These are phyloP conservation scores for Noctua comes DNA, from an alignment of 2,888 invertebrate species.

Conservation along the genomic window DNA sequence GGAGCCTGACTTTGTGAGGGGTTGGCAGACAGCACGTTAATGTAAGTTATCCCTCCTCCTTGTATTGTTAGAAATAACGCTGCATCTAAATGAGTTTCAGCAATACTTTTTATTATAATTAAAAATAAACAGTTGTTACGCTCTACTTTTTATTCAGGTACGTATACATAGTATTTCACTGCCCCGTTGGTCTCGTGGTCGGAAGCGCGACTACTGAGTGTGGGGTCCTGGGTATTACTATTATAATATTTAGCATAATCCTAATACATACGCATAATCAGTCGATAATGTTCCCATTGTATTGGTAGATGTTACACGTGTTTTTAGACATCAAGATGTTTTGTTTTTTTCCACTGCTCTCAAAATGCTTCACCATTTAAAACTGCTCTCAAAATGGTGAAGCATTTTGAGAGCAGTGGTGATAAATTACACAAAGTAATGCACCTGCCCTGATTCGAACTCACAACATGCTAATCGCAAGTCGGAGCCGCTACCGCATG, in stretches of 20 bases:
- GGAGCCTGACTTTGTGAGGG: no score
- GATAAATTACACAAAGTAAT: neutral
- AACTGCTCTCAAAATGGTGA: no score
- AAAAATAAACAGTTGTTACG: neutral
- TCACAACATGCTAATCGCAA: neutral
- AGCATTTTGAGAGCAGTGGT: neutral
- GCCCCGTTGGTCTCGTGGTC: neutral
- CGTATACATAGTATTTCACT: neutral
- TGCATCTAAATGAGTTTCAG: neutral
- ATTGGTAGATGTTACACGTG: no score
- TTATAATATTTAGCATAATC: no score
- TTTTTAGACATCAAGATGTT: no score
- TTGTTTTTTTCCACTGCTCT: no score
- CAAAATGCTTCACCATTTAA: no score
- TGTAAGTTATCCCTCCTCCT: neutral
- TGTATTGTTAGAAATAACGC: neutral
- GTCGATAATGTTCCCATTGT: neutral
- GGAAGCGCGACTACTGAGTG: neutral
- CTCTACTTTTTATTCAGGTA: neutral
- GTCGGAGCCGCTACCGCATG: neutral
- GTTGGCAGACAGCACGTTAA: no score
- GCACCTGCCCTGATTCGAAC: neutral
- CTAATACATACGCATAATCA: no score
- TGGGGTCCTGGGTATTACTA: neutral
- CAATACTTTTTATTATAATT: neutral